Base-by-base conservation (phyloP, 2,113 vertebrate genomes). In the Delphinus delphis region DNA sequence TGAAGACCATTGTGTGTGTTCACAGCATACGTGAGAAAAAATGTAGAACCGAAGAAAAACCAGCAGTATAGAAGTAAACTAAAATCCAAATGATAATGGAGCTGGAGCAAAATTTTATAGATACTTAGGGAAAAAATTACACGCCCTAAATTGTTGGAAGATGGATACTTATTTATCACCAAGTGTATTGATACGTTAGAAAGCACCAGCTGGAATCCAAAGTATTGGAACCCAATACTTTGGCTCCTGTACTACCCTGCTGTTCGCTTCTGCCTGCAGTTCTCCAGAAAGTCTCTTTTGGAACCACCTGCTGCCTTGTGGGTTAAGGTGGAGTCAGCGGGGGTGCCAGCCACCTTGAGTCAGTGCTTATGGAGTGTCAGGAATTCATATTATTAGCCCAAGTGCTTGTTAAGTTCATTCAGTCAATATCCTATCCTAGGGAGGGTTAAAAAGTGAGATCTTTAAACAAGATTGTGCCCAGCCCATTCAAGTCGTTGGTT, bases 1-100 rank as follows among this genome's bases (percentile, higher is more conserved):
- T 67, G 82, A 97, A 97, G 77, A 77, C 60, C 73, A 76, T 80
- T 98, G 96, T 97, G 80, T 88, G 79, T 96, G 89, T 55, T 93
- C 65, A 84, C 25, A 60, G 70, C 67, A 28, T n/a, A 67, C 5
- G 21, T 93, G 77, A 97, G 94, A 80, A 94, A 96, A 96, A 96
- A 88, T 55, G 38, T 84, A 93, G 95, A 97, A 92, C 70, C 23
- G 81, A 93, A 73, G 50, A n/a, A 96, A 77, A 70, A 44, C 5
- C n/a, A 83, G 31, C 4, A 62, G 25, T 53, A n/a, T 21, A 50
- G 26, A 90, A 82, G 17, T 94, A 95, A 95, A 93, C 71, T 82
- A 71, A 91, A 92, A 92, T 71, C 50, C 36, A 67, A 86, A 92
- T 83, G 58, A 67, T 44, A 88, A 63, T 71, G 36, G n/a, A 93